Percentiles rank a stretch among this genome's conserved stretches.
These are phyloP conservation scores for Nannoperca obscura DNA, from an alignment of 2,797 vertebrate genomes.

Conservation along the genomic window DNA sequence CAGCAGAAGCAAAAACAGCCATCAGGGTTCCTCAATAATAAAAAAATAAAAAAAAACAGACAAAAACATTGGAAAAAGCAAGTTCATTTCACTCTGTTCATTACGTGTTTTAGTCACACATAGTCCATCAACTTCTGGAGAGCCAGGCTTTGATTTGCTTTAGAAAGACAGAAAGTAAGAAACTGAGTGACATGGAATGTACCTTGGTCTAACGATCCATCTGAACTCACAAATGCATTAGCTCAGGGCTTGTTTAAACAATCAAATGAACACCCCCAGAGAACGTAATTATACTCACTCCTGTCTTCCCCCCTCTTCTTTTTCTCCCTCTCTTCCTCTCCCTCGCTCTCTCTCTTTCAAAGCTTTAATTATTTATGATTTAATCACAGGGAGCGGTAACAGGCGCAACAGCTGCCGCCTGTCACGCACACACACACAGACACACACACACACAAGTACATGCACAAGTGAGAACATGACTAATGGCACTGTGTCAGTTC, in stretches of 20 bases:
- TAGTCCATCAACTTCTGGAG: conserved; percentile 25
- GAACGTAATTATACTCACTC: conserved; percentile 63
- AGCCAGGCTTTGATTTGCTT: conserved; percentile 5
- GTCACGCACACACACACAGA: conserved; percentile 49
- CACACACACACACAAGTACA: conserved; percentile 17
- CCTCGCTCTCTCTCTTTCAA: conserved; percentile 60
- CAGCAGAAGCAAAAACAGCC: conserved; percentile 4
- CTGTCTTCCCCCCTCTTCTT: conserved; percentile 39
- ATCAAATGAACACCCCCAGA: conserved; percentile 61
- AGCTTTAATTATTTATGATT: conserved; percentile 81
- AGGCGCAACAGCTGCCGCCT: conserved; percentile 62
- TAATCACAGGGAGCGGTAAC: conserved; percentile 72
- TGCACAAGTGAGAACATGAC: conserved; percentile 52
- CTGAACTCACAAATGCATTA: conserved; percentile 43
- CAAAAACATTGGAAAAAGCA: conserved; percentile 14
- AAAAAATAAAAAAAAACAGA: conserved; percentile 24
- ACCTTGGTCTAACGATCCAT: conserved; percentile 15
- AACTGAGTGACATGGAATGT: conserved; percentile 28
- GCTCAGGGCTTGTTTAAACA: conserved; percentile 64
- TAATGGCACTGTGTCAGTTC: conserved; percentile 55
- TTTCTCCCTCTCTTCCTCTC: conserved; percentile 35
- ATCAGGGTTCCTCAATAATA: conserved; percentile 21
- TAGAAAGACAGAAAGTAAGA: background rate
- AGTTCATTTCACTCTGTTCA: conserved; percentile 30
- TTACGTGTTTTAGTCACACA: conserved; percentile 15